These are phyloP conservation scores for Eretmocerus hayati DNA, from an alignment of 2,888 invertebrate species.

Conservation along the genomic window DNA sequence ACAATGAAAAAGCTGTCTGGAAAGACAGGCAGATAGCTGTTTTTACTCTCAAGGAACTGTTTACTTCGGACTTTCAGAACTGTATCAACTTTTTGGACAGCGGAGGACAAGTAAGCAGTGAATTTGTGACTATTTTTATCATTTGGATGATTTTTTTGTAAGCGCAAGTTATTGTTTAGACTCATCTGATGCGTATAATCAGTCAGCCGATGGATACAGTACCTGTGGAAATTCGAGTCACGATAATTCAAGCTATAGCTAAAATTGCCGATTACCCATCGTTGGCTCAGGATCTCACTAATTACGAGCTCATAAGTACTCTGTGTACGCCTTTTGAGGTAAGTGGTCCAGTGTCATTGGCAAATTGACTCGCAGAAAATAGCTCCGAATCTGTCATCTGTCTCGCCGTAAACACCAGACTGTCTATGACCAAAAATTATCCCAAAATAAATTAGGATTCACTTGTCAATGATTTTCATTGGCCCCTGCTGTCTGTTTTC, in stretches of 20 bases:
- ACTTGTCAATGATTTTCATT: too few relatives aligned
- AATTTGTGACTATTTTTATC: background rate
- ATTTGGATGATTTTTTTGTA: background rate
- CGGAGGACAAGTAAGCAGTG: constrained; percentile 26
- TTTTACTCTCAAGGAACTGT: constrained; percentile 31
- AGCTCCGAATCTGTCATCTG: too few relatives aligned
- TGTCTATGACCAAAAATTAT: too few relatives aligned
- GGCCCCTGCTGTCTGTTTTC: too few relatives aligned
- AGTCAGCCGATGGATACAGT: constrained; percentile 16
- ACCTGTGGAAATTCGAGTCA: constrained; percentile 26
- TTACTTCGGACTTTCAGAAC: constrained; percentile 26
- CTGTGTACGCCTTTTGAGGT: constrained; percentile 32
- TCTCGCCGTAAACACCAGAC: too few relatives aligned
- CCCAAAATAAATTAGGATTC: too few relatives aligned
- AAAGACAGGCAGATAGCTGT: constrained; percentile 28
- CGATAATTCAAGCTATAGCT: constrained; percentile 25
- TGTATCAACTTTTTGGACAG: constrained; percentile 27
- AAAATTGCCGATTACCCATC: constrained; percentile 25
- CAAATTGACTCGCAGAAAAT: too few relatives aligned
- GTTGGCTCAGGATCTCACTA: constrained; percentile 23
- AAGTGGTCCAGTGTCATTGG: too few relatives aligned
- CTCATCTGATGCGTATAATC: constrained; percentile 22
- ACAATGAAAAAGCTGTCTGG: constrained; percentile 29
- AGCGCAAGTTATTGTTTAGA: constrained; percentile 1
- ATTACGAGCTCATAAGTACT: constrained; percentile 27